Base-by-base conservation (phyloP, 2,888 invertebrate species). In the Altica lythri region DNA sequence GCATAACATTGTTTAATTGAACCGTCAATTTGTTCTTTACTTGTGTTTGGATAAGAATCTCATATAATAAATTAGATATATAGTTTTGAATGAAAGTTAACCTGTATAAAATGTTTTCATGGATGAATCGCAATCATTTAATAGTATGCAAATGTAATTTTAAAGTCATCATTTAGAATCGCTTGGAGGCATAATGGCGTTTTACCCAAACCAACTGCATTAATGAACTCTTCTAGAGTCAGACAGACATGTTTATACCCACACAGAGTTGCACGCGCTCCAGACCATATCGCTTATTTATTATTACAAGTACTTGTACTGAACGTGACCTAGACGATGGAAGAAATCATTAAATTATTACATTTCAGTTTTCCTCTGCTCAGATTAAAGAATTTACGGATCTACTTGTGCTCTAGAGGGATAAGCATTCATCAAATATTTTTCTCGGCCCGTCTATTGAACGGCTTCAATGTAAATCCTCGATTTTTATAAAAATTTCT, bases 221-320 rank as follows among this genome's bases (percentile, higher is more conserved):
- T 75, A 75, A 75, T 75, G 74, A 75, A 75, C 75, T 75, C 72
- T 69, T 75, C 74, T 72, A 73, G 71, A 74, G 67, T 69, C 74
- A 67, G 70, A 73, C 73, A 70, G 74, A 72, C 74, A 75, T 75
- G 72, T 75, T 75, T 75, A 75, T 75, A 71, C 71, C 73, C 73
- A 74, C 74, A 74, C 71, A 69, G 70, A 72, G 68, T 70, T 74
- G 74, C 75, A 75, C 75, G 74, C 74, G 74, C 72, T 75, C 65
- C 72, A 71, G 72, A 74, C 74, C 74, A 75, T 75, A 75, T 75
- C 75, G 74, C 70, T 73, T 74, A 75, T 75, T 75, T 75, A 75
- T 75, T 72, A 69, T 70, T 74, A 71, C 74, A 70, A 72, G 72
- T 73, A 69, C 70, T 72, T 68, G 72, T 68, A 67, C 66, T 65